These are phyloP conservation scores for Drosophila nr. perissopoda DNA, from an alignment of 2,888 invertebrate genomes.

Conservation along the genomic window DNA sequence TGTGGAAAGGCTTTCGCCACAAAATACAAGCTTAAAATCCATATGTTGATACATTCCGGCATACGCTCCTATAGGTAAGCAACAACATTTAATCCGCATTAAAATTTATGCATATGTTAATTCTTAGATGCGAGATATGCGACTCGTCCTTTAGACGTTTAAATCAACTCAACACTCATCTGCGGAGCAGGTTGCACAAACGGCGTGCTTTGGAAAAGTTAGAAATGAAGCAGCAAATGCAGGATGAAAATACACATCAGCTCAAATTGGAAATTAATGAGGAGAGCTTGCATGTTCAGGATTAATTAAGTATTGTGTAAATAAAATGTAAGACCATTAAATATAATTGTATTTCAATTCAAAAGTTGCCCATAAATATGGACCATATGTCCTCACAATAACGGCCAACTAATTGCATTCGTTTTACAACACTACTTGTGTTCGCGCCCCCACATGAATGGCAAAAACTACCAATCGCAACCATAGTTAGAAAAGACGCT, in stretches of 20 bases:
- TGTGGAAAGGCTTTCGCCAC: conserved; percentile 77
- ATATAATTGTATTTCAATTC: conserved; percentile 19
- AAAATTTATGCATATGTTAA: background rate
- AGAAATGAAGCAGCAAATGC: conserved; percentile 58
- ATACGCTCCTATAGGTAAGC: conserved; percentile 66
- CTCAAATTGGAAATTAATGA: conserved; percentile 70
- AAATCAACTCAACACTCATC: conserved; percentile 66
- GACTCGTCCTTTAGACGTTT: conserved; percentile 68
- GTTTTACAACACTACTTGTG: conserved; percentile 27
- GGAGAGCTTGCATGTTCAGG: conserved; percentile 68
- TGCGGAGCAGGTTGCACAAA: conserved; percentile 67
- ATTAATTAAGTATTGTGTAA: conserved; percentile 30
- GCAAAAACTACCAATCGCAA: conserved; percentile 21
- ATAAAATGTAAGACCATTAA: conserved; percentile 5
- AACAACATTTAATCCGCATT: too few species aligned
- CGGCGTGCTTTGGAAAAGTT: conserved; percentile 66
- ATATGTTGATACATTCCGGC: conserved; percentile 71
- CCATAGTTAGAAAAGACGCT: conserved; percentile 26
- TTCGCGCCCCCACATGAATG: conserved; percentile 41
- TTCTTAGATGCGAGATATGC: conserved; percentile 63
- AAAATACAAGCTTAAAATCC: conserved; percentile 72
- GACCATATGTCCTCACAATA: background rate
- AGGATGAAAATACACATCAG: conserved; percentile 37
- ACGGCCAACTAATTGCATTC: background rate
- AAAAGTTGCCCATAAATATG: background rate